Evolutionary conservation across 2,113 vertebrate species (phyloP), one percentile per base, ranked within the genome.

Genomic region (Neodon shergylaensis): DNA sequence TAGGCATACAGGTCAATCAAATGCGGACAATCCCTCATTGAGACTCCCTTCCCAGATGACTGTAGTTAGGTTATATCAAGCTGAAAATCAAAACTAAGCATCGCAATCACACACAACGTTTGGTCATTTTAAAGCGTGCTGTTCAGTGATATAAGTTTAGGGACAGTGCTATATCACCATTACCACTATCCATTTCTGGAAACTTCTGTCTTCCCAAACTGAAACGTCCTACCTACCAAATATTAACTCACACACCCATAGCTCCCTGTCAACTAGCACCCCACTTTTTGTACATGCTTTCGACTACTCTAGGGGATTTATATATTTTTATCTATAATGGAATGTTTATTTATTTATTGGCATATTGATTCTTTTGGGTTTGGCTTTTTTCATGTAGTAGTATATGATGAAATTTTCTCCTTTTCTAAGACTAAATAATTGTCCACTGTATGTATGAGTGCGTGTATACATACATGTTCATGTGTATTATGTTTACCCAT

Each of bases 401-500:
- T 1, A 0, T 3, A 36, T 24, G 42, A 79, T 10, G 16, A 77
- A 47, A 72, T 7, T 13, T 31, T 10, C 65, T 39, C 42, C 26
- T 61, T 82, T 82, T 33, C 4, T 12, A 42, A 66, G 66, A 26
- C 66, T 19, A 36, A 93, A 0, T 52, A 13, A 19, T 13, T 16
- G 14, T 65, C 58, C 4, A 0, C 9, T 4, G 3, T 47, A 19
- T 52, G 14, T 10, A 6, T 1, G 52, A 24, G 19, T 61, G 22
- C 3, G 5, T 42, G 21, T 65, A 22, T 84, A 16, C 5, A 49
- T 19, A 49, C 7, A 52, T 44, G 39, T 44, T 61, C 7, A 12
- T 66, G 13, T 39, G 4, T 5, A 10, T 0, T 3, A 11, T 7
- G 6, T 0, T 36, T 61, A 39, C n/a, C 31, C 2, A 21, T 28